phyloP scores from a whole-genome alignment of 2,888 invertebrate species.

The Tetanocera ferruginea region DNA sequence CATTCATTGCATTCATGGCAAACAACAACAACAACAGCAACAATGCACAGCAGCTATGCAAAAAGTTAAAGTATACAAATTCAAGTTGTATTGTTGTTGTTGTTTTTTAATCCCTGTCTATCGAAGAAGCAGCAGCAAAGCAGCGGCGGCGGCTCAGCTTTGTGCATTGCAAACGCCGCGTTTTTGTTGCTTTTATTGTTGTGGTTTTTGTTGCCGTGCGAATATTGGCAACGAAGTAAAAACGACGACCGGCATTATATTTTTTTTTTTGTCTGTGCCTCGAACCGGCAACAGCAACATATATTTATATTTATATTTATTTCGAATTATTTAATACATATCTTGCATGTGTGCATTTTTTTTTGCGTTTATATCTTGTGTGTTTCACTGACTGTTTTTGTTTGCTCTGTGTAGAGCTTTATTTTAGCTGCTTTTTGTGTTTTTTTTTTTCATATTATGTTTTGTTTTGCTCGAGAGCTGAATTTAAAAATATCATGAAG shows the following conservation, averaged over 20 bases:
- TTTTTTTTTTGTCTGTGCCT: neutral
- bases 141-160: neutral
- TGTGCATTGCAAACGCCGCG: neutral
- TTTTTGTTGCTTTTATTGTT: neutral
- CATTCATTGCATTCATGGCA: neutral
- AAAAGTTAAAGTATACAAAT: neutral
- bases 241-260: slow-evolving; percentile 31
- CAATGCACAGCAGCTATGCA: neutral
- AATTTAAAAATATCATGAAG: too few relatives aligned
- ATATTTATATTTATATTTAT: slow-evolving; percentile 3
- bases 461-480: neutral
- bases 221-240: slow-evolving; percentile 29
- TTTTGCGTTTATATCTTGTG: neutral
- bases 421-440: neutral
- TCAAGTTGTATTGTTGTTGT: slow-evolving; percentile 10
- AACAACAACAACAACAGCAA: neutral
- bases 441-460: too few relatives aligned
- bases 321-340: neutral
- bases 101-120: neutral
- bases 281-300: neutral
- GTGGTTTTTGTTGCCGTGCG: neutral
- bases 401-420: neutral
- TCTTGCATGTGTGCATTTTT: slow-evolving; percentile 20
- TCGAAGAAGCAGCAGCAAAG: neutral
- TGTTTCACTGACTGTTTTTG: neutral